phyloP scores from a whole-genome alignment of 2,888 invertebrate species.

The Magallana nippona region DNA sequence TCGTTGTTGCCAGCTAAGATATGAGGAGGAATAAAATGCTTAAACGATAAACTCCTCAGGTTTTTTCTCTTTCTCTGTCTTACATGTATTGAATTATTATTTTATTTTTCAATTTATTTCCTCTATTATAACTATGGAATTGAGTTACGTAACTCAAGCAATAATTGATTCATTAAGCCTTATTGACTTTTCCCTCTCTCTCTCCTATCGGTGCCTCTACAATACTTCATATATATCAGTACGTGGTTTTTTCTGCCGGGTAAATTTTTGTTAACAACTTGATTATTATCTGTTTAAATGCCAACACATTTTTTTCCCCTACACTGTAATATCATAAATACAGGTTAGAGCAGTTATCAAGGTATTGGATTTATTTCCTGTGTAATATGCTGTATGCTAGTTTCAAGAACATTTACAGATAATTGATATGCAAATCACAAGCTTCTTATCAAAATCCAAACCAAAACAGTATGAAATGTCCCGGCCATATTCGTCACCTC shows the following conservation, averaged over 20 bases:
- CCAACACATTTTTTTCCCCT: not conserved
- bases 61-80: not conserved
- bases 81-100: not conserved
- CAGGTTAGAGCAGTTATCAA: not conserved
- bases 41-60: not conserved
- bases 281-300: too few species aligned
- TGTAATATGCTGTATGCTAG: not conserved
- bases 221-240: too few species aligned
- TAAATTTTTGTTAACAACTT: too few species aligned
- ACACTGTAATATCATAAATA: not conserved
- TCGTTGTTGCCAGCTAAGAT: not conserved
- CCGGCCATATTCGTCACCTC: not conserved
- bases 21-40: not conserved
- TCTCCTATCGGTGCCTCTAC: not conserved
- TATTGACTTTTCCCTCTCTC: not conserved
- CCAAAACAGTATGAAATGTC: not conserved
- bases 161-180: not conserved
- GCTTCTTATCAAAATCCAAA: not conserved
- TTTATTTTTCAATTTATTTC: not conserved
- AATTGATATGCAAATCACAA: constrained; percentile 29
- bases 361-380: not conserved
- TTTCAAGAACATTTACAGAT: constrained; percentile 10
- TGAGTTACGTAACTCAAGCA: not conserved
- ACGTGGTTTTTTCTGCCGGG: too few species aligned
- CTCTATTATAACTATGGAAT: constrained; percentile 17